These are phyloP conservation scores for Gallinago stenura DNA, from an alignment of 2,797 vertebrate genomes.

Conservation along the genomic window DNA sequence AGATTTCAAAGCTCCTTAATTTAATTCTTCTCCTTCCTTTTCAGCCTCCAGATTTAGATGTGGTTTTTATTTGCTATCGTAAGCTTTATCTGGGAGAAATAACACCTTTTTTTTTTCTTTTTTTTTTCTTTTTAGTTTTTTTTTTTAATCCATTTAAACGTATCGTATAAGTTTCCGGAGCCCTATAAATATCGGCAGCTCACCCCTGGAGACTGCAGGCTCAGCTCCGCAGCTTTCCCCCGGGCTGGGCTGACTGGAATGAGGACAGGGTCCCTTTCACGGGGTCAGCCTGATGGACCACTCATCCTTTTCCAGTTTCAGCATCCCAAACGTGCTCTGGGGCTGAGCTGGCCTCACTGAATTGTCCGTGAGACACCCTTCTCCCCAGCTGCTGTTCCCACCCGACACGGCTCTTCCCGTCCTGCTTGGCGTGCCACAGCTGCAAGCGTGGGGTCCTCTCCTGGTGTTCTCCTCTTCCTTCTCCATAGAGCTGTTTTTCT, in stretches of 20 bases:
- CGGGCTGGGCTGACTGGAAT: accelerated
- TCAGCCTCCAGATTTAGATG: not conserved
- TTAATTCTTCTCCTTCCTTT: not conserved
- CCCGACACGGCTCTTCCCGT: accelerated
- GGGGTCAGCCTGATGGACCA: not conserved
- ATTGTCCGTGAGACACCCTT: not conserved
- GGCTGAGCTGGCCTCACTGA: not conserved
- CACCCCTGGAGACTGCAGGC: not conserved
- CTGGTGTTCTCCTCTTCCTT: conserved; percentile 26
- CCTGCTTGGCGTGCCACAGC: not conserved
- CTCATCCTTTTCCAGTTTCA: not conserved
- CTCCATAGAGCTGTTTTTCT: not conserved
- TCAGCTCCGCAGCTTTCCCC: not conserved
- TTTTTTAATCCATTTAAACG: not conserved
- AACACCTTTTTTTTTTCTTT: not conserved
- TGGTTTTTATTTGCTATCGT: not conserved
- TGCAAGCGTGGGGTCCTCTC: accelerated
- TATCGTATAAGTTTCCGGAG: not conserved
- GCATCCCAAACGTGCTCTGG: accelerated
- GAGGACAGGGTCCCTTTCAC: not conserved
- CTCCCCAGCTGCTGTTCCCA: not conserved
- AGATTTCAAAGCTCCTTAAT: conserved; percentile 29
- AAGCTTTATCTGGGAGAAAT: conserved; percentile 14
- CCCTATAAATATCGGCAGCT: not conserved
- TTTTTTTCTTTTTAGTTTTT: not conserved